Evolutionary conservation across 1,140 invertebrate species (phyloP).

Genomic region (Drosophila quadrilineata): DNA sequence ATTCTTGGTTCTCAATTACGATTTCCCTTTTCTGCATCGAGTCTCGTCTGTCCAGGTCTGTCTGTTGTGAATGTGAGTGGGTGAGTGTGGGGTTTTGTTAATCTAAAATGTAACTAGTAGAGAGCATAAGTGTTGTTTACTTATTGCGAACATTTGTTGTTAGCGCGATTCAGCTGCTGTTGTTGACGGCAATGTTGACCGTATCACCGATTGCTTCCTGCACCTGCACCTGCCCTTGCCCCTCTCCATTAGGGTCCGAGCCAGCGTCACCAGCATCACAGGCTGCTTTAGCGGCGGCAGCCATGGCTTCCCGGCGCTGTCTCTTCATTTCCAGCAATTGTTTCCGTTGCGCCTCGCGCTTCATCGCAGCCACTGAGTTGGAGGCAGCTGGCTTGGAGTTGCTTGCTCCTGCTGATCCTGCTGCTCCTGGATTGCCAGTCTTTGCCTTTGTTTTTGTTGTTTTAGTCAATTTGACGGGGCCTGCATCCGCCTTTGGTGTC

Average conservation of each 20-base stretch:
- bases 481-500: not conserved
- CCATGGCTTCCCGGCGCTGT: slow-evolving; percentile 84
- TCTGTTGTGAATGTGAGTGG: slow-evolving; percentile 24
- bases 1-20: slow-evolving; percentile 53
- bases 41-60: slow-evolving; percentile 19
- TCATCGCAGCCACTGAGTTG: slow-evolving; percentile 82
- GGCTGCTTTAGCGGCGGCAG: slow-evolving; percentile 64
- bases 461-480: slow-evolving; percentile 30
- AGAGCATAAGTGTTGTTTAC: slow-evolving; percentile 49
- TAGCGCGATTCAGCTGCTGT: slow-evolving; percentile 52
- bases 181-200: slow-evolving; percentile 36
- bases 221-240: too few species aligned
- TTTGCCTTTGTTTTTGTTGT: slow-evolving; percentile 50
- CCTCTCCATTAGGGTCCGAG: not conserved
- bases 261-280: slow-evolving; percentile 21
- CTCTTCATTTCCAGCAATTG: slow-evolving; percentile 90
- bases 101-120: slow-evolving; percentile 53
- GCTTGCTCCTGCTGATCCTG: slow-evolving; percentile 12
- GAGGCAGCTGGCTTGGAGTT: slow-evolving; percentile 65
- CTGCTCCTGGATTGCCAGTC: slow-evolving; percentile 9
- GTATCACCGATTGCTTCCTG: slow-evolving; percentile 39
- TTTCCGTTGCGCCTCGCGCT: slow-evolving; percentile 89
- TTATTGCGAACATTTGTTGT: slow-evolving; percentile 7
- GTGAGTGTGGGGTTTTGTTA: too few species aligned
- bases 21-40: slow-evolving; percentile 11